These are phyloP conservation scores for Xiphophorus birchmanni DNA, from an alignment of 2,797 vertebrate species.

Conservation along the genomic window DNA sequence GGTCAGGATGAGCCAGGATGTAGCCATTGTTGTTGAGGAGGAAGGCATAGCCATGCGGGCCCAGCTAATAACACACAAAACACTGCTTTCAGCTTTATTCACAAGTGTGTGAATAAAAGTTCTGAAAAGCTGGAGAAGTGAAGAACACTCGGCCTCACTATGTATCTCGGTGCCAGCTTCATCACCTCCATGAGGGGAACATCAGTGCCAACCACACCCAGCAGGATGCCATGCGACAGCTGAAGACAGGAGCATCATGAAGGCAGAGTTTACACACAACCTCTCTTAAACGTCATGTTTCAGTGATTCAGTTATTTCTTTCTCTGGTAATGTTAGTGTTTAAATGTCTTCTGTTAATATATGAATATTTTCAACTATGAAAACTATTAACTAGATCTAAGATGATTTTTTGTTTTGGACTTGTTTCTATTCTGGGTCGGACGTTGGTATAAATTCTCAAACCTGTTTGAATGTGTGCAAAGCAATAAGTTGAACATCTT, in stretches of 20 bases:
- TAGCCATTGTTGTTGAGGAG: conserved; percentile 98
- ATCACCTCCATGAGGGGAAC: conserved; percentile 92
- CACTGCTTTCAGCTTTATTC: not conserved
- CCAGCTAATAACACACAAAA: conserved; percentile 81
- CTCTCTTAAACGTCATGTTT: not conserved
- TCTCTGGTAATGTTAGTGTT: not conserved
- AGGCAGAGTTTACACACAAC: not conserved
- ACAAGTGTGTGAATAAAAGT: not conserved
- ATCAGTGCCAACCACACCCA: conserved; percentile 95
- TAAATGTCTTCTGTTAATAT: not conserved
- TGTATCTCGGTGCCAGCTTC: conserved; percentile 92
- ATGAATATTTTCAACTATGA: not conserved
- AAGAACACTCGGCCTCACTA: conserved; percentile 78
- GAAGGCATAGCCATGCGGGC: conserved; percentile 95
- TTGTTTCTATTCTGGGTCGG: not conserved
- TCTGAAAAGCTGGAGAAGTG: too few relatives aligned
- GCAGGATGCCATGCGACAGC: conserved; percentile 94
- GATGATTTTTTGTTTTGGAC: not conserved
- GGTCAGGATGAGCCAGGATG: conserved; percentile 95
- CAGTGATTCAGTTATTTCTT: not conserved
- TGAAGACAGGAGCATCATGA: conserved; percentile 55
- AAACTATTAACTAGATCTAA: not conserved
- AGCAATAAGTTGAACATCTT: not conserved
- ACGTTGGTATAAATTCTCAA: not conserved
- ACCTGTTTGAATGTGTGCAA: not conserved